Evolutionary conservation across 2,113 vertebrate genomes (phyloP), one percentile per base, ranked within the genome.

Genomic region (Argyrosomus japonicus): DNA sequence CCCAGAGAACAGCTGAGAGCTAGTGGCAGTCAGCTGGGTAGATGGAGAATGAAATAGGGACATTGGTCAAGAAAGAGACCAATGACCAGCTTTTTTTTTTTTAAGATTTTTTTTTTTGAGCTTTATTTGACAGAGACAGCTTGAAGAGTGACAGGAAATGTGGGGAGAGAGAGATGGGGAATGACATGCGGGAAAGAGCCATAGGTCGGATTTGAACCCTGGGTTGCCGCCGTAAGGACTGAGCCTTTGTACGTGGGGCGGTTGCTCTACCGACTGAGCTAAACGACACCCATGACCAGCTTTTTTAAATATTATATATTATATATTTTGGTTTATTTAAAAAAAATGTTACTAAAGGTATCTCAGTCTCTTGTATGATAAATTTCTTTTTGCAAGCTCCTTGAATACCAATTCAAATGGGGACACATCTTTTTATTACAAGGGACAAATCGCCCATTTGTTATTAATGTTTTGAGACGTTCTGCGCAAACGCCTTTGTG

Each of bases 361-460:
- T 79, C 36, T 70, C 2, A n/a, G 36, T 29, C 25, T 21, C 27
- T 25, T 58, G 62, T 23, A 11, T 57, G 65, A 65, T 54, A 1
- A 5, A 65, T 61, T 27, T 83, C 19, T 58, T 25, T 29, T 19
- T 21, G 5, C 27, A 51, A 18, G 18, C 19, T 79, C 14, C 17
- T 48, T 68, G 36, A 83, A 68, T 50, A 43, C 18, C 2, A 53
- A 54, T 75, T 15, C 40, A 60, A 78, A 82, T 4, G 18, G 6
- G 5, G 47, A 19, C 4, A 43, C 15, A 32, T 58, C 14, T 54
- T 64, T 50, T 13, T 25, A 68, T 69, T 15, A n/a, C 7, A 23
- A 69, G 6, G 12, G 21, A 54, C 25, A 25, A 0, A 56, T 75
- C 8, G 50, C 10, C 15, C 45, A 62, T 61, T 61, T 53, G 56